Percentiles rank a stretch among this genome's conserved stretches.
Conservation (phyloP, 2,113 vertebrate genomes). For the Nibea albiflora region DNA sequence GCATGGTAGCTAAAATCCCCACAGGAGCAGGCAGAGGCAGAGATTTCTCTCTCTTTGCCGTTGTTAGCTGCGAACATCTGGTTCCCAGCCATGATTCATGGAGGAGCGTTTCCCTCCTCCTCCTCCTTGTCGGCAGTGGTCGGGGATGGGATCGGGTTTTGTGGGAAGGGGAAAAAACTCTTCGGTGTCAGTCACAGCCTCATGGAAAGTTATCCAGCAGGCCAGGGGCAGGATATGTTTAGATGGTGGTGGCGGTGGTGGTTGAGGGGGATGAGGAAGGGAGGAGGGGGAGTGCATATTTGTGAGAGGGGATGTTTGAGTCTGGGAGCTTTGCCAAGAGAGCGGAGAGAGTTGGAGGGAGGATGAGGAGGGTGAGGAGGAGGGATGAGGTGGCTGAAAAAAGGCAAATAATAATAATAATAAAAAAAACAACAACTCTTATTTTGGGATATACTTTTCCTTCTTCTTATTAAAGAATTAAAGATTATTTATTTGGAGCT, state of each 20-base stretch:
- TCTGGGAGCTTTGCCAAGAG: slow-evolving; percentile 57
- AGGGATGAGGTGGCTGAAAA: slow-evolving; percentile 2
- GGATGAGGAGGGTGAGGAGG: slow-evolving; percentile 1
- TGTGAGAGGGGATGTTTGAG: slow-evolving; percentile 66
- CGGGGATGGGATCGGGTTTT: slow-evolving; percentile 50
- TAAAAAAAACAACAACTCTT: not conserved
- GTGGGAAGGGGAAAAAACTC: slow-evolving; percentile 68
- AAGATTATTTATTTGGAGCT: too few species aligned
- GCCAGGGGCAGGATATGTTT: slow-evolving; percentile 74
- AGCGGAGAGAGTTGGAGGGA: slow-evolving; percentile 24
- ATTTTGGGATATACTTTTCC: not conserved
- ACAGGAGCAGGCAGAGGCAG: slow-evolving; percentile 24
- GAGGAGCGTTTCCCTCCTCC: slow-evolving; percentile 20
- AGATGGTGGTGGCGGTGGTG: slow-evolving; percentile 60
- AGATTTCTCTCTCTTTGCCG: slow-evolving; percentile 28
- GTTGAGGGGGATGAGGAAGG: not conserved
- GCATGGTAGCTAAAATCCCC: slow-evolving; percentile 46
- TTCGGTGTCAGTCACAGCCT: slow-evolving; percentile 71
- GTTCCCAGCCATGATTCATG: slow-evolving; percentile 69
- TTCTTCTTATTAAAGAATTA: not conserved
- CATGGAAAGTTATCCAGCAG: slow-evolving; percentile 74
- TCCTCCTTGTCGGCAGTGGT: slow-evolving; percentile 5
- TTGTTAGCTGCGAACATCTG: slow-evolving; percentile 75
- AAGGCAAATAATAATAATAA: not conserved
- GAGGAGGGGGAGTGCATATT: slow-evolving; percentile 32